Conservation (phyloP, 2,797 vertebrate genomes). For the Cyprinella venusta region DNA sequence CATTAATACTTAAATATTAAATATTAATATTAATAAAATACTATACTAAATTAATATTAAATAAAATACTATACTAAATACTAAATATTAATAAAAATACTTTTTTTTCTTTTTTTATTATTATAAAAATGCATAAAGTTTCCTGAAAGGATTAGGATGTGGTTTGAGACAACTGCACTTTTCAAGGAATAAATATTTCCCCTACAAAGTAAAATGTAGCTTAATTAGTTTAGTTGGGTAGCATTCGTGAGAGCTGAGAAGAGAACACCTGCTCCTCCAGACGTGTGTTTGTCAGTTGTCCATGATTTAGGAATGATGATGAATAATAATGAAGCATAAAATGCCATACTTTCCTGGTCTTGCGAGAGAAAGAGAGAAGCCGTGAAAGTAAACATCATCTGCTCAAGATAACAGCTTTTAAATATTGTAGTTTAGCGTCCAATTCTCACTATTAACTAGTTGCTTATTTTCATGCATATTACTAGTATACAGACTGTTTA, state of each 20-base stretch:
- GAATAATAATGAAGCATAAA: conserved; percentile 7
- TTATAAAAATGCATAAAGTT: not conserved
- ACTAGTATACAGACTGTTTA: not conserved
- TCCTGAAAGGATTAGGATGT: not conserved
- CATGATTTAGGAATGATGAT: not conserved
- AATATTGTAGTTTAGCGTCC: not conserved
- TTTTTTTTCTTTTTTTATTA: too few species aligned
- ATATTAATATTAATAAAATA: too few species aligned
- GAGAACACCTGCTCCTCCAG: conserved; percentile 2
- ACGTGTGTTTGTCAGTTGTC: not conserved
- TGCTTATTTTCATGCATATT: not conserved
- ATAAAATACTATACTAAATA: too few species aligned
- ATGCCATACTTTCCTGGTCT: not conserved
- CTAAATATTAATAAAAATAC: too few species aligned
- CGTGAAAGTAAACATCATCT: not conserved
- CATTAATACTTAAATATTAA: too few species aligned
- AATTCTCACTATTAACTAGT: not conserved
- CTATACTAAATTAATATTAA: too few species aligned
- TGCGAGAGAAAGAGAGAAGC: not conserved
- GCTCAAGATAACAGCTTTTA: not conserved
- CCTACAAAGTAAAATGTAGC: not conserved
- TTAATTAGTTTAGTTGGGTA: not conserved
- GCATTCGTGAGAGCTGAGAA: not conserved
- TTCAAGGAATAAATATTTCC: not conserved
- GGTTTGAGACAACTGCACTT: not conserved